These are phyloP conservation scores for Eupristina koningsbergeri DNA, from an alignment of 1,140 invertebrate genomes.

Conservation along the genomic window DNA sequence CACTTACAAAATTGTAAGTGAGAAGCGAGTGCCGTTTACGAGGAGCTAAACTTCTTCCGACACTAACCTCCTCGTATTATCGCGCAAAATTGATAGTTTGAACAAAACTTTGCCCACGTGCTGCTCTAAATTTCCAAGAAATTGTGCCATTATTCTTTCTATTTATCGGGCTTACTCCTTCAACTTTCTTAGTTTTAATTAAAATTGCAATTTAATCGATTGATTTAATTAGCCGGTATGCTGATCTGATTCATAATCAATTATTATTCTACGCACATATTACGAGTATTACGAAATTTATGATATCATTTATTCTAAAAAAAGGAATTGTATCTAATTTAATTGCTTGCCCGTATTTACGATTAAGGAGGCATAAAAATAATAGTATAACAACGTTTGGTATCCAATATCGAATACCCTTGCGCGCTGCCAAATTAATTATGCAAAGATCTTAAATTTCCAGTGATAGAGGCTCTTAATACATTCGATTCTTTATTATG, in stretches of 20 bases:
- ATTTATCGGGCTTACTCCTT: not conserved
- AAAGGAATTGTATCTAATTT: not conserved
- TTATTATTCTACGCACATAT: not conserved
- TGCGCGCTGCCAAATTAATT: not conserved
- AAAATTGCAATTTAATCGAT: not conserved
- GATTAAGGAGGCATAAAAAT: not conserved
- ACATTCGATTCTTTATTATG: not conserved
- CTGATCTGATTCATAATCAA: not conserved
- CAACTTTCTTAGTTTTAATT: conserved; percentile 16
- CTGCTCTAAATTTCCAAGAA: conserved; percentile 17
- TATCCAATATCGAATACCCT: not conserved
- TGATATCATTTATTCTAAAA: not conserved
- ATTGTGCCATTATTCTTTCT: not conserved
- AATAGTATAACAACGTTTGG: too few species aligned
- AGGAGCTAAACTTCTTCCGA: conserved; percentile 32
- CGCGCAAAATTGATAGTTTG: conserved; percentile 44
- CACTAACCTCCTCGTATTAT: conserved; percentile 14
- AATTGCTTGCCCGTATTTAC: not conserved
- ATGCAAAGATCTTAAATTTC: not conserved
- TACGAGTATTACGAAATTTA: not conserved
- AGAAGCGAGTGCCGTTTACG: conserved; percentile 42
- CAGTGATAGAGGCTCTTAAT: not conserved
- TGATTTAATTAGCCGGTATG: not conserved
- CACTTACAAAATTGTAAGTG: conserved; percentile 39
- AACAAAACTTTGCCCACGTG: conserved; percentile 9